Evolutionary conservation across 2,797 vertebrate species (phyloP).

Genomic region (Karalla daura): DNA sequence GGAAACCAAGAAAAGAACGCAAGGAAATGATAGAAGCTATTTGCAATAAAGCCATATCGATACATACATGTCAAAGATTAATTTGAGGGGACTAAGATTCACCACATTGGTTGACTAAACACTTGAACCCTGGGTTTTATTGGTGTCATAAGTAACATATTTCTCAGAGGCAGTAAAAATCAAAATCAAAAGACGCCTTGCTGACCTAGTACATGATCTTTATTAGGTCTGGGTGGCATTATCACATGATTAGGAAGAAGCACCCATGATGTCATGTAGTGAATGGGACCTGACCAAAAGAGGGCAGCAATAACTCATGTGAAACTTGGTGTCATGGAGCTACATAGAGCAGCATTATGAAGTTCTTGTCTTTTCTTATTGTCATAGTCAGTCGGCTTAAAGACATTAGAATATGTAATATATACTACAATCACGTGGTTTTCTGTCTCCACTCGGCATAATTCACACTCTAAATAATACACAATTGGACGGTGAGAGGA

Average conservation of each 20-base stretch:
- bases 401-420: background rate
- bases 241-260: slow-evolving; percentile 23
- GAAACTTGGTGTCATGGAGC: background rate
- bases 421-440: background rate
- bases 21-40: slow-evolving; percentile 13
- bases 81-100: slow-evolving; percentile 28
- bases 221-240: slow-evolving; percentile 28
- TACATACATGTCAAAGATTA: slow-evolving; percentile 52
- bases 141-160: slow-evolving; percentile 40
- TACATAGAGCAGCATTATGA: background rate
- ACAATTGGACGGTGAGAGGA: background rate
- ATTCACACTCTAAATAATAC: background rate
- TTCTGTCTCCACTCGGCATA: background rate
- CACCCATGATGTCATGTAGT: background rate
- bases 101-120: too few species aligned
- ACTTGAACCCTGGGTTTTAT: slow-evolving; percentile 69
- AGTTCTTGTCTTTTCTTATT: too few species aligned
- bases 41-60: slow-evolving; percentile 32
- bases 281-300: slow-evolving; percentile 49
- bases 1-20: slow-evolving; percentile 8
- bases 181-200: slow-evolving; percentile 41
- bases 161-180: slow-evolving; percentile 62
- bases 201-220: slow-evolving; percentile 15
- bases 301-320: slow-evolving; percentile 59
- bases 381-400: background rate